A percentile compares a stretch with the other conserved stretches of the same genome.
These are phyloP conservation scores for Patella depressa DNA, from an alignment of 2,888 invertebrate genomes.

Conservation along the genomic window DNA sequence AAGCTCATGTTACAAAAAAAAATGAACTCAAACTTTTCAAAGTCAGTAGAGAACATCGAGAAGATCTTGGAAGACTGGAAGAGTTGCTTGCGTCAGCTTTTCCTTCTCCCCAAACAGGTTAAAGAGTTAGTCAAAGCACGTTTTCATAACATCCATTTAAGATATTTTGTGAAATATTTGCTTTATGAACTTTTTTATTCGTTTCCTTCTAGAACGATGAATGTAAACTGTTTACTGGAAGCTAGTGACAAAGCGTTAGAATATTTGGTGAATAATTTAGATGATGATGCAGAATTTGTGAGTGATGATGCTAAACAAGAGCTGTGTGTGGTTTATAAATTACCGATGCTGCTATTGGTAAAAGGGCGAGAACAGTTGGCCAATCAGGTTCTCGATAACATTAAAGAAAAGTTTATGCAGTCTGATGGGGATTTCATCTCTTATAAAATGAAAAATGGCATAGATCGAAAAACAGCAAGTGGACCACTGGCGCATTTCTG, in stretches of 20 bases:
- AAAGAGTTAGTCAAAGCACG: too few species aligned
- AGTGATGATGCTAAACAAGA: conserved; percentile 25
- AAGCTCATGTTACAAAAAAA: too few species aligned
- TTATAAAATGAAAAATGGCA: conserved; percentile 31
- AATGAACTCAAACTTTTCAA: too few species aligned
- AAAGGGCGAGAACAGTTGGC: conserved; percentile 34
- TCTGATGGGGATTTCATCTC: conserved; percentile 39
- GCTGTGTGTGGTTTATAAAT: conserved; percentile 36
- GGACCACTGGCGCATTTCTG: conserved; percentile 38
- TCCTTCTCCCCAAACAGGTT: too few species aligned
- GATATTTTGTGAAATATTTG: too few species aligned
- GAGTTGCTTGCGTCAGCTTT: too few species aligned
- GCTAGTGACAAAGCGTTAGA: conserved; percentile 31
- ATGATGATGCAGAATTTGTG: conserved; percentile 26
- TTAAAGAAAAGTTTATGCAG: conserved; percentile 39
- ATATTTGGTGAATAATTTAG: conserved; percentile 28
- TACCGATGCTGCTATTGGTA: conserved; percentile 32
- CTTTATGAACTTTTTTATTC: background rate
- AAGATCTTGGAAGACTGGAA: too few species aligned
- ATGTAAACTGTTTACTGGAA: background rate
- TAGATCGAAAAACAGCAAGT: conserved; percentile 33
- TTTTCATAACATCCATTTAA: too few species aligned
- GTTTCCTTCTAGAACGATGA: background rate
- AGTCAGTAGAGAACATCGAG: too few species aligned
- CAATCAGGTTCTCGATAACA: conserved; percentile 34